A percentile compares a stretch with the other conserved stretches of the same genome.
Conservation (phyloP, 1,140 invertebrate genomes). For the Drosophila quadrilineata region DNA sequence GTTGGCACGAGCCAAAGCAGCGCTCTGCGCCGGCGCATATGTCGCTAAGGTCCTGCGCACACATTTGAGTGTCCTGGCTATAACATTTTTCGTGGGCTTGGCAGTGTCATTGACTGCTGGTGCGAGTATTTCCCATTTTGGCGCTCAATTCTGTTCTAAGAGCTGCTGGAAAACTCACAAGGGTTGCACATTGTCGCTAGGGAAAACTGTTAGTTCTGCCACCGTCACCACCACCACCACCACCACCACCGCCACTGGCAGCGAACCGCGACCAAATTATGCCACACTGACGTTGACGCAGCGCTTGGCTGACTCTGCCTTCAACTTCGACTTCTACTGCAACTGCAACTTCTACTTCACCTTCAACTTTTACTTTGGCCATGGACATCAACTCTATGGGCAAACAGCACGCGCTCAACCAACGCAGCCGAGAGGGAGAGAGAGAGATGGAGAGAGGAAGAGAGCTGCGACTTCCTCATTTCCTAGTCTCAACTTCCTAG, state of each 20-base stretch:
- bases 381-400: constrained; percentile 31
- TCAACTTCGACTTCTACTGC: constrained; percentile 14
- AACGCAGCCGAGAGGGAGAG: too few species aligned
- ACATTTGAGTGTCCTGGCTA: constrained; percentile 1
- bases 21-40: constrained; percentile 61
- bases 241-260: constrained; percentile 30
- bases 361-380: neutral
- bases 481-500: constrained; percentile 67
- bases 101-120: constrained; percentile 64
- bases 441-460: neutral
- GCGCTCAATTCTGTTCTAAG: constrained; percentile 61
- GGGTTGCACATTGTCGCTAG: constrained; percentile 62
- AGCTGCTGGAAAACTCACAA: constrained; percentile 57
- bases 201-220: constrained; percentile 69
- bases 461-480: constrained; percentile 44
- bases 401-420: constrained; percentile 67
- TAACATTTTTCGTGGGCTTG: neutral
- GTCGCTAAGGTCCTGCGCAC: constrained; percentile 34
- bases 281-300: constrained; percentile 56
- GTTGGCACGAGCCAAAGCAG: constrained; percentile 61
- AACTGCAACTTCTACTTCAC: constrained; percentile 18
- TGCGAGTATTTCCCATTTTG: constrained; percentile 29
- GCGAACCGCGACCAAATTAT: constrained; percentile 74
- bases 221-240: constrained; percentile 22
- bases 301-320: constrained; percentile 61